Evolutionary conservation across 1,140 invertebrate species (phyloP).

Genomic region (Zaprionus lachaisei): DNA sequence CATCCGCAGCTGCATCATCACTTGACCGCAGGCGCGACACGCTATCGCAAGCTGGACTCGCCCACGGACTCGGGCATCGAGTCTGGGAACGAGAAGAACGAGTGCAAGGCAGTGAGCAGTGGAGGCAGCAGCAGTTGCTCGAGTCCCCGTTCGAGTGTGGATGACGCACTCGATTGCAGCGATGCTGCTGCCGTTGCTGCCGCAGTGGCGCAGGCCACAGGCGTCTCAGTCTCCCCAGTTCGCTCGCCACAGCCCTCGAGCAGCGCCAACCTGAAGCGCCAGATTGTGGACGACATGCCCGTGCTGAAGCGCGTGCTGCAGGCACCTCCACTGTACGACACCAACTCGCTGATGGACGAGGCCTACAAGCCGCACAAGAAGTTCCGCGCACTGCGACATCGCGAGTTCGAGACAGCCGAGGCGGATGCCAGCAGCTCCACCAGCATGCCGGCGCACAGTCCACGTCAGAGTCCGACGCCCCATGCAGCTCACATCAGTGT

Average conservation of each 20-base stretch:
- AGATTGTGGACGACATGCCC: slow-evolving; percentile 94
- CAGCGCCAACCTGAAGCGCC: slow-evolving; percentile 82
- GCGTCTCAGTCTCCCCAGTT: slow-evolving; percentile 72
- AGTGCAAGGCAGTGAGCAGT: slow-evolving; percentile 88
- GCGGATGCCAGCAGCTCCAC: slow-evolving; percentile 85
- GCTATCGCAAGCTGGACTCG: slow-evolving; percentile 93
- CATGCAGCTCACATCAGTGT: slow-evolving; percentile 49
- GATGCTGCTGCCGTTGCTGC: slow-evolving; percentile 65
- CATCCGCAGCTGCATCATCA: slow-evolving; percentile 78
- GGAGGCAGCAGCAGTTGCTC: slow-evolving; percentile 92
- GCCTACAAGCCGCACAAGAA: slow-evolving; percentile 98
- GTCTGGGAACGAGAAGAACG: slow-evolving; percentile 95
- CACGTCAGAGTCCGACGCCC: slow-evolving; percentile 61
- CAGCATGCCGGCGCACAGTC: slow-evolving; percentile 66
- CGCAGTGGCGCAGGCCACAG: slow-evolving; percentile 41
- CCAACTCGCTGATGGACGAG: slow-evolving; percentile 95
- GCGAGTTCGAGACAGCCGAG: slow-evolving; percentile 90
- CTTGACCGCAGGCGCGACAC: slow-evolving; percentile 68
- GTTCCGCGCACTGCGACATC: slow-evolving; percentile 92
- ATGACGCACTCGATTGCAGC: slow-evolving; percentile 89
- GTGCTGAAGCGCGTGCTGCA: slow-evolving; percentile 95
- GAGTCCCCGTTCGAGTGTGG: slow-evolving; percentile 93
- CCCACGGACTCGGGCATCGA: slow-evolving; percentile 97
- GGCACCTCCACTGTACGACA: slow-evolving; percentile 95
- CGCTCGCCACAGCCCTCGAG: slow-evolving; percentile 76